Conservation (phyloP, 2,888 invertebrate species). For the Andrena camellia region DNA sequence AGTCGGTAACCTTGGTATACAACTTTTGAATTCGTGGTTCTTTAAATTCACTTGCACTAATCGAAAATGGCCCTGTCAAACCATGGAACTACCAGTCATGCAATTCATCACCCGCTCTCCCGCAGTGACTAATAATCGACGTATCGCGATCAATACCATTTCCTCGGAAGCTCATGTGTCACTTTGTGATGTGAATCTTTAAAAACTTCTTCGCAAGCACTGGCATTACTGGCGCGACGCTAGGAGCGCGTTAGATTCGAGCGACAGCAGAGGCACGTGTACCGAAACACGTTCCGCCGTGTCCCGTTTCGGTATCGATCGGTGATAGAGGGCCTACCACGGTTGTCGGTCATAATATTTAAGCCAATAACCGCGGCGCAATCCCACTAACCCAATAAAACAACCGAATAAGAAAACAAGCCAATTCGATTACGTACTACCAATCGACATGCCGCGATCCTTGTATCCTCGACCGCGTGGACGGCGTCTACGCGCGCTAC, state of each 20-base stretch:
- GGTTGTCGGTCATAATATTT: constrained; percentile 50
- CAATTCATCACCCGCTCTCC: no score
- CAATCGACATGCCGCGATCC: constrained; percentile 50
- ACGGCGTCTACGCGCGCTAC: constrained; percentile 26
- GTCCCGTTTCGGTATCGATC: constrained; percentile 44
- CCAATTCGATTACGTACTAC: constrained; percentile 45
- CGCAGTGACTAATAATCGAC: no score
- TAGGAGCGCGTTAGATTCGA: not conserved
- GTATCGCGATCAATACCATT: not conserved
- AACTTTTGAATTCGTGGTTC: not conserved
- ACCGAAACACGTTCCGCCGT: constrained; percentile 38
- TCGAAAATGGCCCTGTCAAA: not conserved
- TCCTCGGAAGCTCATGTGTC: not conserved
- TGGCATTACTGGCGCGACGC: not conserved
- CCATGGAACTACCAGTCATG: no score
- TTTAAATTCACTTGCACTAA: not conserved
- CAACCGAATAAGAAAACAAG: not conserved
- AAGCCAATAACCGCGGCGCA: constrained; percentile 49
- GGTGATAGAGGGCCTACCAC: constrained; percentile 44
- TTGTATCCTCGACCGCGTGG: constrained; percentile 4
- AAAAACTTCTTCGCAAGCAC: not conserved
- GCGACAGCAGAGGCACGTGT: constrained; percentile 39
- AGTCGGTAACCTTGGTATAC: not conserved
- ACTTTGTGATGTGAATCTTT: no score
- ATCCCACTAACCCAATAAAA: constrained; percentile 46